Percentiles rank a stretch among this genome's conserved stretches.
Conservation (phyloP, 2,113 vertebrate species). For the Alligator mississippiensis region DNA sequence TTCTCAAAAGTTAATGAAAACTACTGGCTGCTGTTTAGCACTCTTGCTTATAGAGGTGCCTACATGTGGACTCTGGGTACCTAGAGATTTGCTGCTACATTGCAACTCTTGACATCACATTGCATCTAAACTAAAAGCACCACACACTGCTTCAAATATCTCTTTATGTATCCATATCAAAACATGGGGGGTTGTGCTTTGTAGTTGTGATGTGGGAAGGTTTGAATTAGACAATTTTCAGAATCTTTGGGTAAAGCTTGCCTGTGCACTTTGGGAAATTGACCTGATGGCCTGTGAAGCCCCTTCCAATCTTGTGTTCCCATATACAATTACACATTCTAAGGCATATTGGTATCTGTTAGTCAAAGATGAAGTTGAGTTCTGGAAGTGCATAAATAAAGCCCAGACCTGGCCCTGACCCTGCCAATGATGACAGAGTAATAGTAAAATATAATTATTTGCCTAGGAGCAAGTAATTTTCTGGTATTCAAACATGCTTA, state of each 20-base stretch:
- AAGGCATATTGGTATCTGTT: background rate
- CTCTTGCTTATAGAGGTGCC: background rate
- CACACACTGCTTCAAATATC: background rate
- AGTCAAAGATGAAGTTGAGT: background rate
- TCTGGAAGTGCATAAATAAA: background rate
- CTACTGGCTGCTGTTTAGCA: background rate
- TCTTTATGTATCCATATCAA: no score
- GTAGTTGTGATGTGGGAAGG: background rate
- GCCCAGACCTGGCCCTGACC: background rate
- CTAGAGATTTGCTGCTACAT: background rate
- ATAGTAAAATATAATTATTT: background rate
- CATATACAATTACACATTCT: background rate
- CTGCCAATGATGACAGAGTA: background rate
- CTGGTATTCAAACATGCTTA: background rate
- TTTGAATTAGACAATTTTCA: background rate
- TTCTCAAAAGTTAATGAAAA: background rate
- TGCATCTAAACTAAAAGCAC: background rate
- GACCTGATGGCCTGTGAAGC: no score
- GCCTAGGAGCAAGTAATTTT: background rate
- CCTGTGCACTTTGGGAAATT: no score
- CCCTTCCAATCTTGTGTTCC: background rate
- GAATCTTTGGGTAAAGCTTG: no score
- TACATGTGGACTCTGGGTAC: accelerated
- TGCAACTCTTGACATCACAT: background rate
- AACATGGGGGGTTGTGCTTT: no score